Conservation (phyloP, 2,113 vertebrate species). For the Loxodonta africana region DNA sequence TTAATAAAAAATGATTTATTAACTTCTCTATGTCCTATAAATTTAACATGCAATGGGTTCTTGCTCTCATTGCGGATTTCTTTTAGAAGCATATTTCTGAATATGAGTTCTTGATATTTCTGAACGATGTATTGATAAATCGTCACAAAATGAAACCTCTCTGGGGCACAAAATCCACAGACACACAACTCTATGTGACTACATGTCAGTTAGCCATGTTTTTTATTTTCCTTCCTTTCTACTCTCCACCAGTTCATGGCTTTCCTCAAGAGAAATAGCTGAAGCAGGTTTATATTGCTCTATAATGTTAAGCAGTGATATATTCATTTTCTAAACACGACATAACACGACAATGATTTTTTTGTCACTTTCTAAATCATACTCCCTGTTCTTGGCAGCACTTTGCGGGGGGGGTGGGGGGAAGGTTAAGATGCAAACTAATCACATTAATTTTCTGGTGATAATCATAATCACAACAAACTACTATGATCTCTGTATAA, state of each 20-base stretch:
- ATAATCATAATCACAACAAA: conserved; percentile 51
- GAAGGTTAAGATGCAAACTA: neutral
- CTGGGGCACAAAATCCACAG: neutral
- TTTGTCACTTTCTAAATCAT: conserved; percentile 35
- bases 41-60: conserved; percentile 77
- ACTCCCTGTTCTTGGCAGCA: neutral
- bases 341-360: conserved; percentile 34
- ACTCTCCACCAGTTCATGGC: conserved; percentile 3
- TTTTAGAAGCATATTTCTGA: conserved; percentile 66
- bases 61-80: conserved; percentile 72
- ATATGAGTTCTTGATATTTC: conserved; percentile 63
- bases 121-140: conserved; percentile 60
- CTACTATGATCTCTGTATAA: neutral
- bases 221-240: conserved; percentile 51
- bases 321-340: conserved; percentile 69
- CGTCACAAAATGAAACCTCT: conserved; percentile 55
- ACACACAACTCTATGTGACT: neutral
- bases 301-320: conserved; percentile 48
- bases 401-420: neutral
- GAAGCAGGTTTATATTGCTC: conserved; percentile 38
- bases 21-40: conserved; percentile 72
- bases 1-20: conserved; percentile 84
- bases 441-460: neutral
- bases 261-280: conserved; percentile 62
- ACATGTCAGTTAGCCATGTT: neutral